Evolutionary conservation across 2,113 vertebrate species (phyloP).

Genomic region (Hystrix cristata): DNA sequence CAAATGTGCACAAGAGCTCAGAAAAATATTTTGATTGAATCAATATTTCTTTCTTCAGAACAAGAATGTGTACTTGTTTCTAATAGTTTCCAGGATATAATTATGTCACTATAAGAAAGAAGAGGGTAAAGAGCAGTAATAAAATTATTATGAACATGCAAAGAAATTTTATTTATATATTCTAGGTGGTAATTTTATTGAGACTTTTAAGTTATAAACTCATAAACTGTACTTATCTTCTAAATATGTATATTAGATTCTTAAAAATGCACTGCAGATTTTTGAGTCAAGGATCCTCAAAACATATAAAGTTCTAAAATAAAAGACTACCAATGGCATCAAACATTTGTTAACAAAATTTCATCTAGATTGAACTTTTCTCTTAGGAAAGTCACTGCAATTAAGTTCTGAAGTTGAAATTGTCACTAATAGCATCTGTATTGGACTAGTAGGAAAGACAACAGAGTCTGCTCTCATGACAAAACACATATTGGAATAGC

Average conservation of each 20-base stretch:
- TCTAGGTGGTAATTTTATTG: not conserved
- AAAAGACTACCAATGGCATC: slow-evolving; percentile 65
- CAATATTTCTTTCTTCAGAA: not conserved
- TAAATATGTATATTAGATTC: not conserved
- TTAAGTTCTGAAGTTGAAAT: slow-evolving; percentile 38
- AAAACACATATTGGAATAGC: slow-evolving; percentile 58
- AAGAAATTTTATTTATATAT: not conserved
- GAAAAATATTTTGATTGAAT: not conserved
- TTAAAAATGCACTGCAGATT: slow-evolving; percentile 7
- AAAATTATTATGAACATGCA: slow-evolving; percentile 36
- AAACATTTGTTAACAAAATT: slow-evolving; percentile 30
- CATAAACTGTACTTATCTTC: slow-evolving; percentile 73
- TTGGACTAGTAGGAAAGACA: slow-evolving; percentile 6
- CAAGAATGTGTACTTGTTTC: not conserved
- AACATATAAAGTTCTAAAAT: slow-evolving; percentile 71
- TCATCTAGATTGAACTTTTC: not conserved
- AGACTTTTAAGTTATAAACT: slow-evolving; percentile 39
- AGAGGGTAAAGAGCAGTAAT: slow-evolving; percentile 32
- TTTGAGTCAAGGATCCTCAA: slow-evolving; percentile 69
- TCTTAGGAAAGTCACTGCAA: slow-evolving; percentile 65
- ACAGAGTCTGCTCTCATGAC: slow-evolving; percentile 65
- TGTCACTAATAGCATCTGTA: slow-evolving; percentile 63
- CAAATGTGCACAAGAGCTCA: not conserved
- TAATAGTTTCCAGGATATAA: slow-evolving; percentile 41
- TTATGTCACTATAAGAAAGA: not conserved